These are phyloP conservation scores for Nemotelus pantherinus DNA, from an alignment of 2,888 invertebrate species.

Conservation along the genomic window DNA sequence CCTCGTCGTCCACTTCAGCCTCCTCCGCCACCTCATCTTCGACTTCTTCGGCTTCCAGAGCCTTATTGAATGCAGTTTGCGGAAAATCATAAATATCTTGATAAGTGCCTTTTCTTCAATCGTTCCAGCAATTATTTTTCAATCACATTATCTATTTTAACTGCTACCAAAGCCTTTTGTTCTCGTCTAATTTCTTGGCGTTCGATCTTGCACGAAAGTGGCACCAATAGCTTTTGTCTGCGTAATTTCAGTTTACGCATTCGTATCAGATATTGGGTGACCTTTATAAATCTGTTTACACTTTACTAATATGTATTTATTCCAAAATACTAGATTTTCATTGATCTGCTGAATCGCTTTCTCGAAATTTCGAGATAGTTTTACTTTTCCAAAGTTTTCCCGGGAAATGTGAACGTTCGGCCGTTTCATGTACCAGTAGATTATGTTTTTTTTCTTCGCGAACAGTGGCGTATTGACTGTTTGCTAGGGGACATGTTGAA, in stretches of 20 bases:
- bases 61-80: slow-evolving; percentile 92
- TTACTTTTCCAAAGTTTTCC: slow-evolving; percentile 91
- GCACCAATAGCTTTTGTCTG: slow-evolving; percentile 91
- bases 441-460: slow-evolving; percentile 96
- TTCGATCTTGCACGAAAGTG: slow-evolving; percentile 94
- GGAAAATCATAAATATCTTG: slow-evolving; percentile 99
- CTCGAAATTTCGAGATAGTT: slow-evolving; percentile 93
- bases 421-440: slow-evolving; percentile 89
- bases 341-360: slow-evolving; percentile 96
- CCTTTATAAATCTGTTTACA: slow-evolving; percentile 98
- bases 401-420: slow-evolving; percentile 90
- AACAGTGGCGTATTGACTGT: slow-evolving; percentile 98
- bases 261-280: slow-evolving; percentile 95
- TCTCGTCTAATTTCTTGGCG: slow-evolving; percentile 90
- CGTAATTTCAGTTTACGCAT: slow-evolving; percentile 93
- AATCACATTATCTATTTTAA: slow-evolving; percentile 94
- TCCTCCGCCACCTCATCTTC: slow-evolving; percentile 76
- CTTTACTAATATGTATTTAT: slow-evolving; percentile 91
- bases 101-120: slow-evolving; percentile 92
- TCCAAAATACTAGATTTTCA: slow-evolving; percentile 96
- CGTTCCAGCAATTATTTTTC: slow-evolving; percentile 90
- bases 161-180: slow-evolving; percentile 96
- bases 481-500: slow-evolving; percentile 94
- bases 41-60: slow-evolving; percentile 86
- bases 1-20: slow-evolving; percentile 71